Evolutionary conservation across 2,113 vertebrate genomes (phyloP).

Genomic region (Serilophus lunatus): DNA sequence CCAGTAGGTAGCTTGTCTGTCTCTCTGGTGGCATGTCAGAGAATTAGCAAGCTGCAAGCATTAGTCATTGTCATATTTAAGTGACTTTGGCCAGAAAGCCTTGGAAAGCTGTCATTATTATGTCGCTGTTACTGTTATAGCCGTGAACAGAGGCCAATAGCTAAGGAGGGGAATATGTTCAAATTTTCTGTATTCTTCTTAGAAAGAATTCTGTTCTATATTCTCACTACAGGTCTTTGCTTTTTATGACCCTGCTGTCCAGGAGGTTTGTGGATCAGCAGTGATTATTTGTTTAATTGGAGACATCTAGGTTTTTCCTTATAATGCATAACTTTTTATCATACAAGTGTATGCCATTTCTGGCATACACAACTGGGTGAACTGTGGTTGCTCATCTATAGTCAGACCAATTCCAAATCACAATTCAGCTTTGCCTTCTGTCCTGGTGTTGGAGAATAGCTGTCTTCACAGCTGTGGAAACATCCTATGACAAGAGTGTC

Average conservation of each 20-base stretch:
- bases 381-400: accelerated
- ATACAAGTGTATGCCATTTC: no score
- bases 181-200: background rate
- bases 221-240: background rate
- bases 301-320: background rate
- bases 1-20: background rate
- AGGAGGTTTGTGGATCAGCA: background rate
- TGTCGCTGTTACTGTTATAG: background rate
- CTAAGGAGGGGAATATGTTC: background rate
- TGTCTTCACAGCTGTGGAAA: background rate
- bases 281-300: background rate
- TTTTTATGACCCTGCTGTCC: background rate
- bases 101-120: background rate
- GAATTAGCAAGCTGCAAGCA: background rate
- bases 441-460: background rate
- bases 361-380: no score
- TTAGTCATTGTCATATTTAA: background rate
- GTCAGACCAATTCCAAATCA: background rate
- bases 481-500: background rate
- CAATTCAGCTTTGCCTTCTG: background rate
- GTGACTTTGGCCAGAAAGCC: background rate
- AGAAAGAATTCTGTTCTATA: background rate
- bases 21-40: background rate
- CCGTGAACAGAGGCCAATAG: background rate
- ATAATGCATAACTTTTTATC: background rate